Base-by-base conservation (phyloP, 1,140 invertebrate species). In the Atopsyche davidsoni region DNA sequence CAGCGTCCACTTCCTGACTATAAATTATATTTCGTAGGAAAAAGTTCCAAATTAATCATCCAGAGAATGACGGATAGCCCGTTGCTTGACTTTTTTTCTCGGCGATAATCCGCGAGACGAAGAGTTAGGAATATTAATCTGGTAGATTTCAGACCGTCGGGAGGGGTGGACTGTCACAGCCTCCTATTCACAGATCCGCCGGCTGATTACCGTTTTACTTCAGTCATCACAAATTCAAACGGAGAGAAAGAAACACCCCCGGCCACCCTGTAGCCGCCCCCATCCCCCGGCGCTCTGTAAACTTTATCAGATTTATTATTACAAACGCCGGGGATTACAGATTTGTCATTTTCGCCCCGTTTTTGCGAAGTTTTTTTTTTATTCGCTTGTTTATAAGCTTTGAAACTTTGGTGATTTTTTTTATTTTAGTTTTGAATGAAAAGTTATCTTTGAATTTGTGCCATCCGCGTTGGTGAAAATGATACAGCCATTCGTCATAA, bases 81-180 rank as follows among this genome's bases (percentile, higher is more conserved):
- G 36, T 48, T 48, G 39, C n/a, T n/a, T n/a, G n/a, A n/a, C 24
- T 13, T 48, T 40, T 48, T 48, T 38, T 25, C 25, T 2, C 44
- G 45, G 32, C 41, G 46, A 40, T 48, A 48, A 48, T 50, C 48
- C 36, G 40, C 43, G 35, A 54, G 25, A 42, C 34, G 36, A 45
- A 39, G 49, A 47, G 46, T 53, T 57, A 57, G 53, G 55, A 44
- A 53, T 52, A 57, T 57, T 57, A 57, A 57, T 57, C 55, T 52
- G 47, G 39, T 45, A 49, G 45, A 52, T 57, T 50, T 46, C 38
- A 45, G 35, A 47, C 49, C 46, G 55, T 57, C 55, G 48, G 35
- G 40, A 39, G 44, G 49, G 46, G 51, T 51, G 51, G 41, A 42
- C 53, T 39, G 38, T 44, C 45, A 48, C 10, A 35, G 36, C 46